phyloP scores from a whole-genome alignment of 2,797 vertebrate genomes.

The Hoplostethus atlanticus region DNA sequence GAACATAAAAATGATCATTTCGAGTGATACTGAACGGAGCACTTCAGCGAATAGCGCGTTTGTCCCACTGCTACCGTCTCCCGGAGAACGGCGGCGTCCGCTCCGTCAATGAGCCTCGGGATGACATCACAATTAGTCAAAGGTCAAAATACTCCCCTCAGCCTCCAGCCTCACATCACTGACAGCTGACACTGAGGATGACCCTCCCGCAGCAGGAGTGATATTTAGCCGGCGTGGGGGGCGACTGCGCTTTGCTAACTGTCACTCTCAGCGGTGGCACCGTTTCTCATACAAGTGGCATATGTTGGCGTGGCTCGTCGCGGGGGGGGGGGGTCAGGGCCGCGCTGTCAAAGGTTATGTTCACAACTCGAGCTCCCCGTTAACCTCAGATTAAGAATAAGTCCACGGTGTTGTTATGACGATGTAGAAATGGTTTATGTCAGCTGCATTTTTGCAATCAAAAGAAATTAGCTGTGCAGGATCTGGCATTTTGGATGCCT shows the following conservation, averaged over 20 bases:
- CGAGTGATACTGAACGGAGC: constrained; percentile 25
- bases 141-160: constrained; percentile 73
- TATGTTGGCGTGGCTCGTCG: constrained; percentile 1
- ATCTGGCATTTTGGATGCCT: neutral
- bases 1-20: constrained; percentile 24
- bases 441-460: neutral
- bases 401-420: neutral
- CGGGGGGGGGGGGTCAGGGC: neutral
- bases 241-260: constrained; percentile 28
- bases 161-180: constrained; percentile 54
- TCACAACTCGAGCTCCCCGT: neutral
- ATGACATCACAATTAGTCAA: constrained; percentile 66
- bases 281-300: constrained; percentile 9
- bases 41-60: constrained; percentile 6
- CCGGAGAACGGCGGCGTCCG: constrained; percentile 44
- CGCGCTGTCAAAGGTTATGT: constrained; percentile 20
- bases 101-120: constrained; percentile 54
- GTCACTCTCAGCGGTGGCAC: constrained; percentile 33
- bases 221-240: constrained; percentile 46
- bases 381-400: constrained; percentile 18
- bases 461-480: neutral
- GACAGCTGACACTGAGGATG: constrained; percentile 68
- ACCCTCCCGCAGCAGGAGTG: constrained; percentile 53
- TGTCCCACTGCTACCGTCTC: constrained; percentile 12
- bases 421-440: neutral